phyloP scores from a whole-genome alignment of 2,113 vertebrate species.

The Crotalus tigris region DNA sequence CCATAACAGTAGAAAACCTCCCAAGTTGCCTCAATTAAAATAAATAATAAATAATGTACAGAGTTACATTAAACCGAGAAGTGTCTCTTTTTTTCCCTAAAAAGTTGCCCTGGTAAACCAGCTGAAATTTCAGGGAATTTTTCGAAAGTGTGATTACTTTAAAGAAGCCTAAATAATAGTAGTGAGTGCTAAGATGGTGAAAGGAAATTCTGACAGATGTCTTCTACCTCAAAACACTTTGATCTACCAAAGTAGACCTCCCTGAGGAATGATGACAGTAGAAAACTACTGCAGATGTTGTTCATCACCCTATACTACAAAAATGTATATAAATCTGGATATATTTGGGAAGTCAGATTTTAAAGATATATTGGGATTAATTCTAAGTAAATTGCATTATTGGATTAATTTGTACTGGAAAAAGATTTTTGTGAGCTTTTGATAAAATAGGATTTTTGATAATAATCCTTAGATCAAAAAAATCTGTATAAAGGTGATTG shows the following conservation, averaged over 20 bases:
- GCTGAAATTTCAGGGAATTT: neutral
- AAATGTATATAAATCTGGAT: neutral
- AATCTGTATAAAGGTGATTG: neutral
- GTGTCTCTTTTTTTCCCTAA: neutral
- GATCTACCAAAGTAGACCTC: neutral
- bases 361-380: neutral
- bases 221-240: neutral
- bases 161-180: neutral
- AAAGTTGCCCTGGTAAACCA: neutral
- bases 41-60: neutral
- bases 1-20: neutral
- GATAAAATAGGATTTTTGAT: neutral
- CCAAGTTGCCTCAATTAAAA: neutral
- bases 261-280: neutral
- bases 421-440: neutral
- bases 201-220: neutral
- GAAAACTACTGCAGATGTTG: neutral
- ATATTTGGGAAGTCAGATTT: neutral
- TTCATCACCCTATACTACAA: neutral
- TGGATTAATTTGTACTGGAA: neutral
- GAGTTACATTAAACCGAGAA: neutral
- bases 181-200: neutral
- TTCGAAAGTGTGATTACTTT: neutral
- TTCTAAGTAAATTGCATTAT: neutral
- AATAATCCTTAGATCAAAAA: neutral